Percentiles rank a stretch among this genome's conserved stretches.
Conservation (phyloP, 30 jellyfish, hydroid and myxozoan genomes). For the Hydra vulgaris region DNA sequence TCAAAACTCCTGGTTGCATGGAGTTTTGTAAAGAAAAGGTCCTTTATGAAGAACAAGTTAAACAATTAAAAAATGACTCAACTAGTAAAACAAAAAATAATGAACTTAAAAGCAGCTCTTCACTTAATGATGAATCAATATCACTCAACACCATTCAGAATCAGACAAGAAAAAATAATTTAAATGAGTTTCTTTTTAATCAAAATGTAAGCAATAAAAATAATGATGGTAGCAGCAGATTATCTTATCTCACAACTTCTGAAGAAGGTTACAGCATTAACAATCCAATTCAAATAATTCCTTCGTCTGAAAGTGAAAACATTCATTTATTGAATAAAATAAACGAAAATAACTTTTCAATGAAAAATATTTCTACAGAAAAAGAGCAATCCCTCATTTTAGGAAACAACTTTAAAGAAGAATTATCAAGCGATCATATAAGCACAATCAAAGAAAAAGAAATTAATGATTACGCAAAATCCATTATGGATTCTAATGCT, state of each 20-base stretch:
- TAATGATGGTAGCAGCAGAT: not conserved
- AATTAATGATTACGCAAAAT: not conserved
- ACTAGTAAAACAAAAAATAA: not conserved
- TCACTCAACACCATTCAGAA: too few species aligned
- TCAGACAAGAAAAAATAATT: not conserved
- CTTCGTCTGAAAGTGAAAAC: not conserved
- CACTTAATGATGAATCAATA: constrained; percentile 4
- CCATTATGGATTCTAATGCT: not conserved
- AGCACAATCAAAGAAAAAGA: not conserved
- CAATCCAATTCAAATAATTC: too few species aligned
- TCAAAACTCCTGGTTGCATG: constrained; percentile 21
- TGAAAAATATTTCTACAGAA: not conserved
- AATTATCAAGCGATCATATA: too few species aligned
- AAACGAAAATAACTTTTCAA: not conserved
- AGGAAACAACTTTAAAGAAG: not conserved
- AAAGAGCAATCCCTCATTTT: not conserved
- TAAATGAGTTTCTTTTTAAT: not conserved
- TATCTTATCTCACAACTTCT: not conserved
- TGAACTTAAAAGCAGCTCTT: constrained; percentile 4
- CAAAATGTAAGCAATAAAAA: not conserved
- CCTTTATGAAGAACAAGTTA: not conserved
- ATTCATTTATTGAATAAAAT: not conserved
- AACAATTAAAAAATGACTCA: constrained; percentile 1
- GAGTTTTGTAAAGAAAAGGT: constrained; percentile 11
- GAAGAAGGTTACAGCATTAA: too few species aligned